These are phyloP conservation scores for Scrobipalpa atriplicella DNA, from an alignment of 2,888 invertebrate species.

Conservation along the genomic window DNA sequence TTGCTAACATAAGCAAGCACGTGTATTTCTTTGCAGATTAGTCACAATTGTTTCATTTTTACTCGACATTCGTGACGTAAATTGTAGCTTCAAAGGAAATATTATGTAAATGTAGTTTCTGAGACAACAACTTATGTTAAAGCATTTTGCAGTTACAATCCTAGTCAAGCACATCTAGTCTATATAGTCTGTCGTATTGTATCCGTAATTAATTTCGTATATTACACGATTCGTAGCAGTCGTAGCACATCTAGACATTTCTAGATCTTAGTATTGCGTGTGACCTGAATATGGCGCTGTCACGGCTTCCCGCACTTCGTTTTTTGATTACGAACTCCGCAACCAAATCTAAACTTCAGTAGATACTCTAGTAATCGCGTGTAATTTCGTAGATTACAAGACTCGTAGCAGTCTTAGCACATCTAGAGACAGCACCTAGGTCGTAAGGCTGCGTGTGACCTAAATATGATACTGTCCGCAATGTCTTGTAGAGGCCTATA, in stretches of 20 bases:
- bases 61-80: background rate
- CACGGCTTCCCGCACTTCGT: too few species aligned
- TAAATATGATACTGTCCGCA: conserved; percentile 16
- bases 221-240: background rate
- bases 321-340: too few species aligned
- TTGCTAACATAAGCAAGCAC: background rate
- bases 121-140: too few species aligned
- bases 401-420: background rate
- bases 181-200: too few species aligned
- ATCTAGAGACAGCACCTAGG: background rate
- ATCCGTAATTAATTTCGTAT: too few species aligned
- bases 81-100: background rate
- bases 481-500: background rate
- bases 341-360: too few species aligned
- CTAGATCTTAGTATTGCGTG: background rate
- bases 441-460: conserved; percentile 19
- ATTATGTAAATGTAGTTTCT: too few species aligned
- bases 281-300: background rate
- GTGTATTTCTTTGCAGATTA: background rate
- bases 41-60: background rate
- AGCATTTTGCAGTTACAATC: too few species aligned
- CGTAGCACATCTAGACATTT: background rate
- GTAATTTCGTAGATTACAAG: background rate
- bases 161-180: too few species aligned
- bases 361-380: too few species aligned